Evolutionary conservation across 2,888 invertebrate species (phyloP).

Genomic region (Aspidiotus rigidus): DNA sequence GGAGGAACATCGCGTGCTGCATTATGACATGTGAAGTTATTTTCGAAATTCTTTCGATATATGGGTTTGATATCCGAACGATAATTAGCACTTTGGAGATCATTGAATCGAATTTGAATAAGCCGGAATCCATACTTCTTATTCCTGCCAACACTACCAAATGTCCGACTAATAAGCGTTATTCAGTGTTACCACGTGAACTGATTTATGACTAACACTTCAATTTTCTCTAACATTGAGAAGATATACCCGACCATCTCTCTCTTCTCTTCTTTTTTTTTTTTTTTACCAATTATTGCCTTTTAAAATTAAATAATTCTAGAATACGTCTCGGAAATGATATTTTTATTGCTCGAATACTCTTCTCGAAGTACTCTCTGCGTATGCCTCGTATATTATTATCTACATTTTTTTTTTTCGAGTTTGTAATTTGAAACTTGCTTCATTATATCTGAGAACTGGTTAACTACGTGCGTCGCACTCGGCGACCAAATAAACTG

Average conservation of each 20-base stretch:
- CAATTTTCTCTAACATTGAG: not conserved
- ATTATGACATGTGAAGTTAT: no score
- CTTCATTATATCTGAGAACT: no score
- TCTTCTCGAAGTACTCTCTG: no score
- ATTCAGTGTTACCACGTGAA: constrained; percentile 27
- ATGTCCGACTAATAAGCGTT: constrained; percentile 28
- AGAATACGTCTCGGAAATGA: constrained; percentile 20
- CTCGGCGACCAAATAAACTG: no score
- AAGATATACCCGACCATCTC: constrained; percentile 8
- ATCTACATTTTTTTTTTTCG: no score
- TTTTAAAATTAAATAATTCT: constrained; percentile 27
- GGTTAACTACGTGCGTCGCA: no score
- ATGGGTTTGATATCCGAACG: not conserved
- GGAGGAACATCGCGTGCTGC: no score
- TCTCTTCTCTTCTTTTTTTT: no score
- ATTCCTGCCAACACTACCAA: constrained; percentile 30
- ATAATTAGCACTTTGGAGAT: constrained; percentile 4
- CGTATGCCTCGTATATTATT: not conserved
- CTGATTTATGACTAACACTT: constrained; percentile 26
- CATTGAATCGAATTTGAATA: constrained; percentile 15
- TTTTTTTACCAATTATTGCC: constrained; percentile 28
- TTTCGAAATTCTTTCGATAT: no score
- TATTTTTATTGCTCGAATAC: constrained; percentile 25
- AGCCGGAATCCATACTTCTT: constrained; percentile 22
- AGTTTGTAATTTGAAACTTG: no score